These are phyloP conservation scores for Melanostigma gelatinosum DNA, from an alignment of 2,113 vertebrate genomes.

Conservation along the genomic window DNA sequence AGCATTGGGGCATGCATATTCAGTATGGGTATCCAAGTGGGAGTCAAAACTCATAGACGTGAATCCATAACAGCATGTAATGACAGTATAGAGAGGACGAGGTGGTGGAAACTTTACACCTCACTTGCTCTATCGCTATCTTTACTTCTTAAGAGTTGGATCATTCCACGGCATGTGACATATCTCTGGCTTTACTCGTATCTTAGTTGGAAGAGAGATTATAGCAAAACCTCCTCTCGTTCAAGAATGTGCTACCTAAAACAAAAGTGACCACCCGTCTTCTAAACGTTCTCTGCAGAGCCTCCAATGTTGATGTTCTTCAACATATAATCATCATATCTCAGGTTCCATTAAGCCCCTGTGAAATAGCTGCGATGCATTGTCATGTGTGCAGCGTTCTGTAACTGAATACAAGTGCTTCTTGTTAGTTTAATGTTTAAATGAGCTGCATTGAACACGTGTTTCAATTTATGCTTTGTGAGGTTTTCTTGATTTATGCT, in stretches of 20 bases:
- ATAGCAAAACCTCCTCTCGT: conserved; percentile 20
- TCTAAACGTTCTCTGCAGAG: conserved; percentile 3
- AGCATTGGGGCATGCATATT: background rate
- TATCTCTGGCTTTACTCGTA: conserved; percentile 37
- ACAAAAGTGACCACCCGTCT: conserved; percentile 13
- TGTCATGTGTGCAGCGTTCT: conserved; percentile 30
- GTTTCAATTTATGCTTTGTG: conserved; percentile 61
- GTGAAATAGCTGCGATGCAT: conserved; percentile 50
- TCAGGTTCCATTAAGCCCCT: conserved; percentile 34
- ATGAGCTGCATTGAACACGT: conserved; percentile 56
- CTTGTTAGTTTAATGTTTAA: conserved; percentile 49
- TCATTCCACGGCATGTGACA: conserved; percentile 38
- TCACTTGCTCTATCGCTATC: conserved; percentile 9
- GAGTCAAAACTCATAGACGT: background rate
- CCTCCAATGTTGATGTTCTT: conserved; percentile 32
- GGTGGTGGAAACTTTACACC: conserved; percentile 32
- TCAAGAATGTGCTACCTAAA: conserved; percentile 50
- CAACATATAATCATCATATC: conserved; percentile 45
- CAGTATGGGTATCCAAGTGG: background rate
- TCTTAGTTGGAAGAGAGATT: conserved; percentile 39
- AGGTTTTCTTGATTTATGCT: conserved; percentile 59
- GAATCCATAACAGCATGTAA: background rate
- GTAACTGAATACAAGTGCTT: conserved; percentile 52
- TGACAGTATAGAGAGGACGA: conserved; percentile 14
- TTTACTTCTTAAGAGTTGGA: conserved; percentile 25